Conservation (phyloP, 2,113 vertebrate species). For the Cercopithecus mona region DNA sequence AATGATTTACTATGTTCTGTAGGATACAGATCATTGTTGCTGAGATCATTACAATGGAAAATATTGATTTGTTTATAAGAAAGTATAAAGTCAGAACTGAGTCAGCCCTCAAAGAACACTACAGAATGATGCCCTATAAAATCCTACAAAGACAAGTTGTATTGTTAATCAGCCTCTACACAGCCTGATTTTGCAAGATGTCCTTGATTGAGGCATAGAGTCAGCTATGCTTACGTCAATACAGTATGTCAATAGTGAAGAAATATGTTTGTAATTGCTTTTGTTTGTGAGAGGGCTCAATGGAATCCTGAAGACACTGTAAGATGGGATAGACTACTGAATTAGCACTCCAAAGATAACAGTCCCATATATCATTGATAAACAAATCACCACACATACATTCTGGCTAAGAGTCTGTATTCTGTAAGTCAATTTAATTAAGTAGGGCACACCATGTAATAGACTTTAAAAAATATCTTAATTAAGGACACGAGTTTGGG, state of each 20-base stretch:
- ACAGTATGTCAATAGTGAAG: constrained; percentile 3
- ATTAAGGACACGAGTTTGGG: background rate
- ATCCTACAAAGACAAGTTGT: constrained; percentile 61
- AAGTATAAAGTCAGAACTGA: constrained; percentile 71
- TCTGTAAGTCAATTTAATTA: background rate
- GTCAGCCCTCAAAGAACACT: constrained; percentile 60
- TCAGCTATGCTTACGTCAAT: constrained; percentile 48
- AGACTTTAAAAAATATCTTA: background rate
- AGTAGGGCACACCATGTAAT: background rate
- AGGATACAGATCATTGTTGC: background rate
- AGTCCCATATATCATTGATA: background rate
- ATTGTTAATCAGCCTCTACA: constrained; percentile 32
- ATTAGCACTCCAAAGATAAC: background rate
- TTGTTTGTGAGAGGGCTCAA: background rate
- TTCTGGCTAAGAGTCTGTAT: background rate
- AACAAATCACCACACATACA: background rate
- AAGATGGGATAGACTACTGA: background rate
- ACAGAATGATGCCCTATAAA: constrained; percentile 50
- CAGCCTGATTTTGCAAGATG: constrained; percentile 61
- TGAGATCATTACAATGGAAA: constrained; percentile 65
- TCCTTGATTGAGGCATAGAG: background rate
- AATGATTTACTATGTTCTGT: constrained; percentile 49
- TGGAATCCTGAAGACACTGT: background rate
- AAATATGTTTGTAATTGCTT: constrained; percentile 29
- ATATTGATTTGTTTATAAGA: constrained; percentile 63